Evolutionary conservation across 2,888 invertebrate genomes (phyloP).

Genomic region (Hirtodrosophila trivittata): DNA sequence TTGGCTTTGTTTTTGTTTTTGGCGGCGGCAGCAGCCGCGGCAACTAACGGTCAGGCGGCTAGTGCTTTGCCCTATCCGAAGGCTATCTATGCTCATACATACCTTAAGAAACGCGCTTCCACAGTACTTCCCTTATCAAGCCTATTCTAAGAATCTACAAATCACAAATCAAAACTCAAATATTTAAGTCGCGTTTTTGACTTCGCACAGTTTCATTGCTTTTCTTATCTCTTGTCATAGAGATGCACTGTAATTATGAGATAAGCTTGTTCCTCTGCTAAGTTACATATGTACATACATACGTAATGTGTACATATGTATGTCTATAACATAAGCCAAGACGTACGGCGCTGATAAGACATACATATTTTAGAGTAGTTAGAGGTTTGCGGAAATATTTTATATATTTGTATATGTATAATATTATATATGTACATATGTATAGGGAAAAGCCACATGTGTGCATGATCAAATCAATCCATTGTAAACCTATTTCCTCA

Average conservation of each 20-base stretch:
- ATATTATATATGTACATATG: too few relatives aligned
- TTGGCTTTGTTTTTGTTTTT: conserved; percentile 11
- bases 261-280: conserved; percentile 21
- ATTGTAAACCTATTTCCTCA: too few relatives aligned
- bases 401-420: neutral
- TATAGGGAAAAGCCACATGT: too few relatives aligned
- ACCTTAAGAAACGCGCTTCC: neutral
- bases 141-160: conserved; percentile 11
- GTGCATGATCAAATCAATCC: too few relatives aligned
- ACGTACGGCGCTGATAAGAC: conserved; percentile 14
- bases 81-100: neutral
- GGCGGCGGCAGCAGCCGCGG: conserved; percentile 26
- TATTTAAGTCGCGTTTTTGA: conserved; percentile 11
- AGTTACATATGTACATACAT: neutral
- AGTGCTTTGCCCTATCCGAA: conserved; percentile 14
- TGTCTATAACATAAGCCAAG: conserved; percentile 2
- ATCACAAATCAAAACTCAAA: conserved; percentile 8
- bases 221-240: conserved; percentile 20
- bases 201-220: conserved; percentile 3
- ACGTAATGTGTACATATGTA: neutral
- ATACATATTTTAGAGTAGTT: neutral
- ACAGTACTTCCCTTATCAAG: neutral
- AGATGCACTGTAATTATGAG: conserved; percentile 14
- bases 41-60: conserved; percentile 23
- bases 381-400: neutral